Evolutionary conservation across 2,888 invertebrate genomes (phyloP), one percentile per base, ranked within the genome.

Genomic region (Oligia latruncula): DNA sequence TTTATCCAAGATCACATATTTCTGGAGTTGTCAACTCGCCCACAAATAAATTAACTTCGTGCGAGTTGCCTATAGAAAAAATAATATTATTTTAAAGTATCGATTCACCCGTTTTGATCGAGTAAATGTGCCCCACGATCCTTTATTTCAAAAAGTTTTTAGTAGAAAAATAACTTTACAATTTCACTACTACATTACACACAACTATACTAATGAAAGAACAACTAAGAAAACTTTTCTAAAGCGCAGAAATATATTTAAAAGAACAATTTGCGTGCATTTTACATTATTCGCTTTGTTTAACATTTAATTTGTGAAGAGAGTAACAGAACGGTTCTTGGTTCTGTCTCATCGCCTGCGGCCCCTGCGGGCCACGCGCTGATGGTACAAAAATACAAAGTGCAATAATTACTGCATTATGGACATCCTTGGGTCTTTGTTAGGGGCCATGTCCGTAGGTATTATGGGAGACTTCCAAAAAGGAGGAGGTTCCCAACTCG

Each of bases 361-460:
- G 80, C 5, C 68, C 79, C 71, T 9, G 84, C 77, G 74, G 77
- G 66, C 35, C 55, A 5, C 20, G 20, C n/a, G 46, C 43, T 68
- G 79, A 82, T 77, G 74, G 64, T 75, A 84, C 80, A 77, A 87
- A 85, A 87, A 87, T 87, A 85, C 66, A 70, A 20, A 74, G 76
- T 84, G 84, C 74, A 87, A 74, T 80, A 80, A 85, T 87, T 80
- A 75, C 87, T 84, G 77, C 87, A 75, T 85, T 87, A 87, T 9
- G 46, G 8, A 29, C 40, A 58, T 75, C 86, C 74, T 77, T 75
- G 29, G 60, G 78, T 77, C 73, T 60, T 60, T 62, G 68, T 83
- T 55, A 46, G 74, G 84, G 81, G 35, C 13, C 70, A 20, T 15
- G 35, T 15, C 29, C 49, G 58, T 43, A 46, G 23, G 49, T 35